phyloP scores from a whole-genome alignment of 2,888 invertebrate genomes.

The Ormyrus rosae region DNA sequence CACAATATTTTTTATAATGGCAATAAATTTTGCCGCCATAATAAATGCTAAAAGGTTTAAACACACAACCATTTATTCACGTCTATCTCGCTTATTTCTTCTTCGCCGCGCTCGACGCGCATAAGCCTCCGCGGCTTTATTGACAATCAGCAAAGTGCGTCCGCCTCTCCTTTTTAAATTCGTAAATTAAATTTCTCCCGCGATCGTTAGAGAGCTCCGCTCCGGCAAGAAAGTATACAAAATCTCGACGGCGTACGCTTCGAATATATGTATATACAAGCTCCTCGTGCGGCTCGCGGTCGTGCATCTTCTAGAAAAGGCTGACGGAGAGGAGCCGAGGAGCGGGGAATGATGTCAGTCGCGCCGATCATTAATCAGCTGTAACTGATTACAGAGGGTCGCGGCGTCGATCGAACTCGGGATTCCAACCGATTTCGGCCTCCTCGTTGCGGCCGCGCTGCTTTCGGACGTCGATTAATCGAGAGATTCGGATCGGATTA shows the following conservation, averaged over 20 bases:
- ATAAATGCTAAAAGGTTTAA: too few relatives aligned
- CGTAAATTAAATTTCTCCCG: conserved; percentile 29
- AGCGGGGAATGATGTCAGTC: conserved; percentile 41
- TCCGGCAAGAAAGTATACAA: background rate
- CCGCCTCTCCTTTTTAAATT: conserved; percentile 6
- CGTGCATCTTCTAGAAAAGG: conserved; percentile 29
- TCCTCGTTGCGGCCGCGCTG: background rate
- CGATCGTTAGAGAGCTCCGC: background rate
- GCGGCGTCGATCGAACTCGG: conserved; percentile 49
- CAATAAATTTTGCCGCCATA: too few relatives aligned
- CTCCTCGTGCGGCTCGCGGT: background rate
- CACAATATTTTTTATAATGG: too few relatives aligned
- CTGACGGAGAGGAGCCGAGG: background rate
- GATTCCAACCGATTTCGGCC: conserved; percentile 34
- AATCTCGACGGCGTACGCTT: background rate
- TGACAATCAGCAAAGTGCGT: conserved; percentile 7
- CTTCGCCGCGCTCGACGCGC: background rate
- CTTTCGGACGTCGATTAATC: conserved; percentile 41
- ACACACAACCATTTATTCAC: too few relatives aligned
- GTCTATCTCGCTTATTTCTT: too few relatives aligned
- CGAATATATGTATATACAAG: background rate
- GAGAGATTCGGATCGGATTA: conserved; percentile 34
- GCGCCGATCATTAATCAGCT: conserved; percentile 67
- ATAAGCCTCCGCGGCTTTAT: background rate
- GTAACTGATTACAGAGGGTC: conserved; percentile 65